phyloP scores from a whole-genome alignment of 1,140 invertebrate genomes.

The Drosophila pachea region DNA sequence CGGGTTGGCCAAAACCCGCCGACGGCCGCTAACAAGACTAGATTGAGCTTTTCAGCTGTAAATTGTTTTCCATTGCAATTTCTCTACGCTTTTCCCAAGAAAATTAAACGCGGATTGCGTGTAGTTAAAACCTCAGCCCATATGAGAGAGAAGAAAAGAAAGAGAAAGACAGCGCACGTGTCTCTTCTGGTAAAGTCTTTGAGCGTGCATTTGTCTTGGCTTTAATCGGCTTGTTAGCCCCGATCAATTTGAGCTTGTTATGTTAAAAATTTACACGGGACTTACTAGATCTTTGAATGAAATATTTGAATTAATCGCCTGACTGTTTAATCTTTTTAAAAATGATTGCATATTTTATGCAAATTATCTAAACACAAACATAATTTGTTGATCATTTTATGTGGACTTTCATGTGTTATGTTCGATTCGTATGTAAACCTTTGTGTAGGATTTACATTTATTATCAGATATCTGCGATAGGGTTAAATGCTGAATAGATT shows the following conservation, averaged over 20 bases:
- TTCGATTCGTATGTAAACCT: slow-evolving; percentile 8
- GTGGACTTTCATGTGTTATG: slow-evolving; percentile 7
- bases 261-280: slow-evolving; percentile 11
- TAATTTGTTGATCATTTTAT: slow-evolving; percentile 5
- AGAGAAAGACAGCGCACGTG: slow-evolving; percentile 3
- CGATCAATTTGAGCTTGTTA: slow-evolving; percentile 6
- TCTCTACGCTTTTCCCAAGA: slow-evolving; percentile 13
- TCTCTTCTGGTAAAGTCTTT: neutral
- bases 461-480: neutral
- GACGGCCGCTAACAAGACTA: neutral
- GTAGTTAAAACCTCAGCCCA: neutral
- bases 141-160: neutral
- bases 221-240: neutral
- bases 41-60: slow-evolving; percentile 2
- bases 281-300: neutral
- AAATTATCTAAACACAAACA: slow-evolving; percentile 4
- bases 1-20: slow-evolving; percentile 31
- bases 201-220: slow-evolving; percentile 9
- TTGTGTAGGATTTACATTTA: neutral
- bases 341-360: slow-evolving; percentile 13
- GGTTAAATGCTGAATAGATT: neutral
- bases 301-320: neutral
- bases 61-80: slow-evolving; percentile 31
- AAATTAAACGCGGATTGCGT: slow-evolving; percentile 19
- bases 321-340: slow-evolving; percentile 4